Conservation (phyloP, 1,140 invertebrate species). For the Lethocerus indicus region DNA sequence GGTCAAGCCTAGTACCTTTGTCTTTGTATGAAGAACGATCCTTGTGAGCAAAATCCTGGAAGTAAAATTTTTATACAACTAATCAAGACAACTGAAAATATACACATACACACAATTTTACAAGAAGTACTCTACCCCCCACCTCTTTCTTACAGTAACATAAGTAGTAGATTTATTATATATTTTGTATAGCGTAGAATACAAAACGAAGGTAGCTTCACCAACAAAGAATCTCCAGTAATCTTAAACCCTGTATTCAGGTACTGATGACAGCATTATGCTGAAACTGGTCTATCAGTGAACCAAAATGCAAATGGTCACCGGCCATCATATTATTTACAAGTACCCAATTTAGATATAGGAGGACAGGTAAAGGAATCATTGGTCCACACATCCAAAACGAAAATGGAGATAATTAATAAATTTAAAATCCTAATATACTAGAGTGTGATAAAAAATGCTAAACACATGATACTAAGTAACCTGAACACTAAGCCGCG, state of each 20-base stretch:
- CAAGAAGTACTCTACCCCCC: background rate
- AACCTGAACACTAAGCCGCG: background rate
- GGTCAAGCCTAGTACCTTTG: constrained; percentile 41
- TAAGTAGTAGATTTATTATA: background rate
- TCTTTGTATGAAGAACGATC: constrained; percentile 34
- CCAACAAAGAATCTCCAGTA: background rate
- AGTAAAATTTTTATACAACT: constrained; percentile 15
- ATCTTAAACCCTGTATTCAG: background rate
- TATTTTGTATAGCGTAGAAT: background rate
- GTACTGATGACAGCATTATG: no score
- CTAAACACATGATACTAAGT: background rate
- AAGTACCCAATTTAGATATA: no score
- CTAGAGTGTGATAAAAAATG: background rate
- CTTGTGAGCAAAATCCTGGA: constrained; percentile 29
- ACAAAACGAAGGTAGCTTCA: no score
- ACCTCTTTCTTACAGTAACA: background rate
- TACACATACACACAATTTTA: background rate
- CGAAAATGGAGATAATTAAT: constrained; percentile 2
- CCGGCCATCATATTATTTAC: no score
- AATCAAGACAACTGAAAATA: constrained; percentile 14
- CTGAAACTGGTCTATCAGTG: no score
- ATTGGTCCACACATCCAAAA: no score
- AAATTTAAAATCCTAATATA: background rate
- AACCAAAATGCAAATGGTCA: no score
- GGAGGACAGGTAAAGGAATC: no score